Conservation (phyloP, 2,113 vertebrate genomes). For the Mellivora capensis region DNA sequence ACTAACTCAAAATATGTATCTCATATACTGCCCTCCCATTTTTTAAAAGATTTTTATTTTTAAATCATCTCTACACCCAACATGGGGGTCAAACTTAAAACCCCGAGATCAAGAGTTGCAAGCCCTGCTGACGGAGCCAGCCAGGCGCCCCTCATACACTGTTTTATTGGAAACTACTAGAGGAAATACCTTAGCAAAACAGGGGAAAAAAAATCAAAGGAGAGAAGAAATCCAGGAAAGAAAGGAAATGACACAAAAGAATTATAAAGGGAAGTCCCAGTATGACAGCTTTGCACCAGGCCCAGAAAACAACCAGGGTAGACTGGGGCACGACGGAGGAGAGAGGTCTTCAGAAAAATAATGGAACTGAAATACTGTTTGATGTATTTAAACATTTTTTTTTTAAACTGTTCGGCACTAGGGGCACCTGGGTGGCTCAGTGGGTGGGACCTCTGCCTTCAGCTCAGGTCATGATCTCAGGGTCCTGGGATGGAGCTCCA, state of each 20-base stretch:
- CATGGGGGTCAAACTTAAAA: background rate
- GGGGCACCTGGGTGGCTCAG: too few relatives aligned
- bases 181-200: background rate
- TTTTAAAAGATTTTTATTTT: background rate
- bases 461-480: too few relatives aligned
- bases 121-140: background rate
- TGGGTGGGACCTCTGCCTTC: too few relatives aligned
- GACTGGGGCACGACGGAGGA: background rate
- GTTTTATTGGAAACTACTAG: background rate
- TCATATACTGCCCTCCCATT: background rate
- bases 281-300: background rate
- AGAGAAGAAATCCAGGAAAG: background rate
- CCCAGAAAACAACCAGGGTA: background rate
- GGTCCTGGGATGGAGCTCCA: too few relatives aligned
- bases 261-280: background rate
- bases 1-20: background rate
- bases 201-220: background rate
- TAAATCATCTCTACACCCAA: background rate
- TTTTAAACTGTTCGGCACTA: background rate
- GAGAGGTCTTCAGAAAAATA: background rate
- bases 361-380: background rate
- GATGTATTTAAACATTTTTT: background rate
- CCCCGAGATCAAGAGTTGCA: background rate
- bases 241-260: background rate
- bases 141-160: background rate